Evolutionary conservation across 2,113 vertebrate genomes (phyloP), one percentile per base, ranked within the genome.

Genomic region (Todiramphus chloris): DNA sequence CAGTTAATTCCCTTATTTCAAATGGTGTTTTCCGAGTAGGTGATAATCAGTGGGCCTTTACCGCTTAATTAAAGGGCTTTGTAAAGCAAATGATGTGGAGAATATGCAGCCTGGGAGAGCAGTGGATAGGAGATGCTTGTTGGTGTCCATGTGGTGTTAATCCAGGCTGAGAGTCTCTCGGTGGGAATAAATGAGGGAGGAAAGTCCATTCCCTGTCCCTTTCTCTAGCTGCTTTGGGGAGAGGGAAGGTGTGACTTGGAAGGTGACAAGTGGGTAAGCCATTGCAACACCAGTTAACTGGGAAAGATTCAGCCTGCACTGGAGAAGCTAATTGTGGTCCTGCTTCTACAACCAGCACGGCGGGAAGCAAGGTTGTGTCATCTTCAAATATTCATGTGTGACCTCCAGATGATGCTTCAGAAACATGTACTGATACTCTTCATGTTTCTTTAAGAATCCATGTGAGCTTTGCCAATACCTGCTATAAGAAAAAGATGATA

Each of bases 21-120:
- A 69, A 76, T n/a, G 58, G 44, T 50, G 13, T 67, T 94, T 95
- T 92, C 63, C 35, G 66, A 82, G 81, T 59, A 87, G 89, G 77
- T 84, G 89, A 89, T 96, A 91, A 95, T 84, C 86, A 85, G 69
- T 23, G 68, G 80, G 69, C 41, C n/a, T 79, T 75, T 64, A 41
- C 58, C 1, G 1, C 58, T 92, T 89, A 91, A 92, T 92, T 93
- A 89, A 95, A 89, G 83, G 62, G 74, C 63, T 96, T 89, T 94
- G 37, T 87, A 91, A 84, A 86, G 83, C 75, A 87, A 96, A 90
- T 72, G 83, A 77, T 83, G 90, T 84, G 83, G 80, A 70, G 84
- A 95, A 86, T 35, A 10, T 12, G 48, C 41, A 72, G 78, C 72
- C 80, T 73, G 93, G 60, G 79, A 89, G 76, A 56, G 87, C 39